A percentile compares a stretch with the other conserved stretches of the same genome.
phyloP scores from a whole-genome alignment of 2,888 invertebrate genomes.

The Euclidia mi region DNA sequence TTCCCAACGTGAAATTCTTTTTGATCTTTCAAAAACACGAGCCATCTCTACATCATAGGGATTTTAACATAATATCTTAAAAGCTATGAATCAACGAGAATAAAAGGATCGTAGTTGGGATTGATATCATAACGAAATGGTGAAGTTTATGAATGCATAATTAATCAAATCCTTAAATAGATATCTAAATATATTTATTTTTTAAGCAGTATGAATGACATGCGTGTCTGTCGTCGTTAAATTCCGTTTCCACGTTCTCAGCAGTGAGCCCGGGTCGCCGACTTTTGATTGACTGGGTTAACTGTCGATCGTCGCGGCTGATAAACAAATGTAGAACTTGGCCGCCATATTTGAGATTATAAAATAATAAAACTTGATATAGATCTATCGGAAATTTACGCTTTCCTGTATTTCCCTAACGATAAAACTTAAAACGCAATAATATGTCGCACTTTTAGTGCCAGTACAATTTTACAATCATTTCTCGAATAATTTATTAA shows the following conservation, averaged over 20 bases:
- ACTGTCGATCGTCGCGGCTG: conserved; percentile 40
- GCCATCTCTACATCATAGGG: conserved; percentile 15
- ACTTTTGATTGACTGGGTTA: conserved; percentile 50
- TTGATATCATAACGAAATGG: conserved; percentile 9
- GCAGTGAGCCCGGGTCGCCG: conserved; percentile 43
- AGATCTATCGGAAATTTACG: conserved; percentile 31
- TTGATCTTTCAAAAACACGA: conserved; percentile 26
- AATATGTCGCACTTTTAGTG: too few species aligned
- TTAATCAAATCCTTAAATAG: conserved; percentile 8
- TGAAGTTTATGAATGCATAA: conserved; percentile 15
- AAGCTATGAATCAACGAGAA: conserved; percentile 5
- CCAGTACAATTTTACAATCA: background rate
- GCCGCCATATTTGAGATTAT: conserved; percentile 33
- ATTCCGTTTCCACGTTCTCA: conserved; percentile 33
- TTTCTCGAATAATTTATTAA: background rate
- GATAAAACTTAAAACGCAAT: background rate
- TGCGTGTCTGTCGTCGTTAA: conserved; percentile 45
- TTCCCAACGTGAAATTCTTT: conserved; percentile 25
- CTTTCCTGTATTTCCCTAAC: conserved; percentile 30
- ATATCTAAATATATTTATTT: conserved; percentile 24
- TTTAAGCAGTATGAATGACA: conserved; percentile 17
- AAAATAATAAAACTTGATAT: conserved; percentile 43
- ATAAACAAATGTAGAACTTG: conserved; percentile 35
- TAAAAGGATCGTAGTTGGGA: conserved; percentile 5
- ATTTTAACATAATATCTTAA: conserved; percentile 18